phyloP scores from a whole-genome alignment of 2,888 invertebrate species.

The Gonocerus acuteangulatus region DNA sequence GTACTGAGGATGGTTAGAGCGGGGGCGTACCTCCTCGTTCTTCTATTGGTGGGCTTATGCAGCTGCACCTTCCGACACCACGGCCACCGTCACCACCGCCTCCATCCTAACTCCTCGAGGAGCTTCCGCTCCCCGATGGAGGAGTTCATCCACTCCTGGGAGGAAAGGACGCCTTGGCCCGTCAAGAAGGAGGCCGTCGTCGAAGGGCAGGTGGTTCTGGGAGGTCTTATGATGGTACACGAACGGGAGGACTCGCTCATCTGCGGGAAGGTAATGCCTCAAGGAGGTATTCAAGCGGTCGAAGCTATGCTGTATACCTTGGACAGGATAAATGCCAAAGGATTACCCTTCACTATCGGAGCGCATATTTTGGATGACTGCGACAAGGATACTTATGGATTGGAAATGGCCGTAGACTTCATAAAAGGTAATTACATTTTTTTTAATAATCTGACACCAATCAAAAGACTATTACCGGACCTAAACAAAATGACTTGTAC shows the following conservation, averaged over 20 bases:
- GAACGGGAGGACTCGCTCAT: constrained; percentile 79
- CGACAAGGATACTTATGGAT: constrained; percentile 89
- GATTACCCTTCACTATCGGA: constrained; percentile 66
- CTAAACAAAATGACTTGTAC: too few species aligned
- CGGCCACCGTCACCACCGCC: constrained; percentile 28
- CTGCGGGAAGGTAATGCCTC: constrained; percentile 90
- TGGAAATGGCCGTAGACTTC: constrained; percentile 93
- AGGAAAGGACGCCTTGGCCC: constrained; percentile 54
- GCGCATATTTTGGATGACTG: constrained; percentile 89
- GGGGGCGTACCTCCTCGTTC: constrained; percentile 40
- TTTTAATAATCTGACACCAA: too few species aligned
- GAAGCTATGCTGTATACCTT: constrained; percentile 89
- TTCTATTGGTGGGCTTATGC: constrained; percentile 40
- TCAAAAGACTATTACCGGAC: too few species aligned
- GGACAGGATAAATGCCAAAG: constrained; percentile 64
- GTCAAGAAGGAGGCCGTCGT: constrained; percentile 78
- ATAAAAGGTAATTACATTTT: constrained; percentile 84
- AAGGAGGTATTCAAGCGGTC: constrained; percentile 79
- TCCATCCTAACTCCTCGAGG: neutral
- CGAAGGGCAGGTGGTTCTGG: constrained; percentile 79
- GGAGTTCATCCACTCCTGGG: neutral
- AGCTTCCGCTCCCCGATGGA: constrained; percentile 10
- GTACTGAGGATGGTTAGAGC: neutral
- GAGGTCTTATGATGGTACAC: constrained; percentile 92
- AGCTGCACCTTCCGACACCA: constrained; percentile 21